Evolutionary conservation across 1,140 invertebrate species (phyloP).

Genomic region (Drosophila elegans): DNA sequence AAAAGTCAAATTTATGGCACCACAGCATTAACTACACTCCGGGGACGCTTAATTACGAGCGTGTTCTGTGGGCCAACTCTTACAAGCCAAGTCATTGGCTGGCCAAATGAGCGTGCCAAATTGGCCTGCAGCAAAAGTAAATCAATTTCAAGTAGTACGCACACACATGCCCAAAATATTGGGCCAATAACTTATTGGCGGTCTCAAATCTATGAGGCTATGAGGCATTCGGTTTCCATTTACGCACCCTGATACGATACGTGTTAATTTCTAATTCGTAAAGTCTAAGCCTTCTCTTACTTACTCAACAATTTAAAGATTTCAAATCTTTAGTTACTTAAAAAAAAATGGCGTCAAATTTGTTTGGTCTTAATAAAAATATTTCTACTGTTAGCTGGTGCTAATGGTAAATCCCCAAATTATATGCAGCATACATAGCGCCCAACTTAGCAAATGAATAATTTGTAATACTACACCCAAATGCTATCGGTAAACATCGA

Average conservation of each 20-base stretch:
- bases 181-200: conserved; percentile 5
- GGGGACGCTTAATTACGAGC: conserved; percentile 73
- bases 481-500: conserved; percentile 20
- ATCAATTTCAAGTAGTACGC: conserved; percentile 60
- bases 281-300: no score
- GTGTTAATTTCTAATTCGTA: not conserved
- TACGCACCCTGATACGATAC: not conserved
- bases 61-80: conserved; percentile 45
- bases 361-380: no score
- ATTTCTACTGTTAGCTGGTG: no score
- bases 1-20: conserved; percentile 61
- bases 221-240: not conserved
- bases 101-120: conserved; percentile 64
- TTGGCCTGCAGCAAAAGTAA: conserved; percentile 66
- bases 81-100: conserved; percentile 38
- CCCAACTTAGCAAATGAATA: conserved; percentile 13
- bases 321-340: no score
- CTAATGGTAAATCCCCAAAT: not conserved
- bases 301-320: no score
- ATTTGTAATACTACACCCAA: conserved; percentile 20
- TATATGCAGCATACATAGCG: not conserved
- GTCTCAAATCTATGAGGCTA: not conserved
- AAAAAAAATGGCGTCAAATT: no score
- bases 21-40: conserved; percentile 63
- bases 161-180: conserved; percentile 18